Evolutionary conservation across 2,888 invertebrate genomes (phyloP).

Genomic region (Drosophila tripunctata): DNA sequence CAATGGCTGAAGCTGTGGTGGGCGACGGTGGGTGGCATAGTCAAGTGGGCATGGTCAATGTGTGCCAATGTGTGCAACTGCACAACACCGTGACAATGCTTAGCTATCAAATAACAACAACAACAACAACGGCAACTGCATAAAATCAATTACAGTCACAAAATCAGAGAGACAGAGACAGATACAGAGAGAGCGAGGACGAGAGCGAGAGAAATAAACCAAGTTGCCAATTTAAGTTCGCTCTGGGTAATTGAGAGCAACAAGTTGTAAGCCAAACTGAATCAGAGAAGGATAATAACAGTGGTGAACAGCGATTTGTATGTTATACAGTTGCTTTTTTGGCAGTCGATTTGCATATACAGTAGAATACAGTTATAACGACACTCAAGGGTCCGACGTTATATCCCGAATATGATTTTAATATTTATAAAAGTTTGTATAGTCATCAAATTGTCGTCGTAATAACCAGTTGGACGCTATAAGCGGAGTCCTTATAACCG

Average conservation of each 20-base stretch:
- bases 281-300: not conserved
- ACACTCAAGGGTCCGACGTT: too few species aligned
- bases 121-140: slow-evolving; percentile 8
- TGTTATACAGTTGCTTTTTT: too few species aligned
- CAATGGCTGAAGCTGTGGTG: slow-evolving; percentile 44
- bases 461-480: too few species aligned
- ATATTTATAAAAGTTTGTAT: too few species aligned
- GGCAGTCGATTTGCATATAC: too few species aligned
- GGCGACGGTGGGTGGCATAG: not conserved
- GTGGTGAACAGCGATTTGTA: too few species aligned
- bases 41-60: slow-evolving; percentile 12
- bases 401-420: too few species aligned
- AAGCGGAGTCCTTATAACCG: too few species aligned
- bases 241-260: slow-evolving; percentile 60
- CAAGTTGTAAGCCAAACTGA: slow-evolving; percentile 50
- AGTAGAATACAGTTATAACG: too few species aligned
- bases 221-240: slow-evolving; percentile 22
- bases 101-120: slow-evolving; percentile 35
- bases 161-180: not conserved
- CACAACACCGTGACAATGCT: slow-evolving; percentile 19
- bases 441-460: too few species aligned
- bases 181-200: not conserved
- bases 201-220: not conserved
- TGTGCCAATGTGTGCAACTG: slow-evolving; percentile 21
- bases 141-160: slow-evolving; percentile 59